Base-by-base conservation (phyloP, 2,888 invertebrate genomes). In the Bombylius major region DNA sequence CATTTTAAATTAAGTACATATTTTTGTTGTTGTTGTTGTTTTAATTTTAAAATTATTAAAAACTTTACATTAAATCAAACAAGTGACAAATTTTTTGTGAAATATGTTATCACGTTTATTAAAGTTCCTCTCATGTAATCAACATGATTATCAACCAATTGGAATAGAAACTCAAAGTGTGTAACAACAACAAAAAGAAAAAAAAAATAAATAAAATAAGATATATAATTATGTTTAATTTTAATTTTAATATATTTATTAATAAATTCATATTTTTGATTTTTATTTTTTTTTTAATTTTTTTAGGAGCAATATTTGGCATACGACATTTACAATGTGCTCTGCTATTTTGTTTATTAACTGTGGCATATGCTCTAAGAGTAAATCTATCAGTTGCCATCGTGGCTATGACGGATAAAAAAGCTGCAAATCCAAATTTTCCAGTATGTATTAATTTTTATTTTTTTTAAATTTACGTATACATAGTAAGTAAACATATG, bases 301-400 rank as follows among this genome's bases (percentile, higher is more conserved):
- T 65, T 56, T 11, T 31, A 12, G 55, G 46, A 50, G 46, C 47
- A 12, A 33, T n/a, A 23, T 69, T 79, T 50, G 83, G 83, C 42
- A 71, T 78, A 42, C 76, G 84, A 5, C 84, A 85, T 64, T 65
- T 78, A 7, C 83, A 84, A 65, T 75, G 78, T 3, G 62, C 79
- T 8, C 62, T 65, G 47, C 61, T 65, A 3, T 65, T 65, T 50
- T 60, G 57, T 5, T 79, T 80, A 1, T 75, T 82, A 63, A 69
- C 79, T 1, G 75, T 82, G 23, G 78, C 80, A 48, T 82, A 81
- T 63, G 78, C 78, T 4, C 79, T 82, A 61, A 72, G 86, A 49
- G 79, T 84, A 51, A 81, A 81, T 62, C 75, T 86, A 66, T 84
- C 82, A 0, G 82, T 86, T 5, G 84, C 82, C 0, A 78, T 87